Base-by-base conservation (phyloP, 2,888 invertebrate genomes). In the Molanna angustata region DNA sequence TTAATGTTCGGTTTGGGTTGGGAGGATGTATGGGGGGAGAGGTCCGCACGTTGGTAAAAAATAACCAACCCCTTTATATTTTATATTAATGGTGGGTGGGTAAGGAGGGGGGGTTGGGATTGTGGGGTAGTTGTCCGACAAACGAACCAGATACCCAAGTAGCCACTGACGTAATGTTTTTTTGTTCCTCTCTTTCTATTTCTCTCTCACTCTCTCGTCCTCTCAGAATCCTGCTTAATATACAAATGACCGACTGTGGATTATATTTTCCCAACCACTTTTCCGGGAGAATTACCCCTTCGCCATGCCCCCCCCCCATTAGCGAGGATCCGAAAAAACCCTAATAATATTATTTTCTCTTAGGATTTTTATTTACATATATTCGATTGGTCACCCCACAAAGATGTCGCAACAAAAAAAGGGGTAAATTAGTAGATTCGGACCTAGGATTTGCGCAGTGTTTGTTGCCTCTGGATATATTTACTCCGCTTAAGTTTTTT, bases 251-350 rank as follows among this genome's bases (percentile, higher is more conserved):
- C 55, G 46, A 45, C 55, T 43, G 47, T 47, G 51, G 55, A 55
- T 55, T 55, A 55, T 55, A 55, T 51, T 55, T 55, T 51, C 55
- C n/a, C 51, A 42, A 45, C 43, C 49, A 55, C 55, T 54, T 54
- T 54, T 54, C 50, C 47, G 44, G 41, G 35, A 45, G 49, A 47
- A 41, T 47, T 22, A 44, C 41, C 42, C 19, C 19, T n/a, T 35
- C 50, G 35, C 50, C 43, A 37, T 48, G 37, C 21, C 49, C 43
- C n/a, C 35, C 37, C 49, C 18, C 49, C 42, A 17, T 46, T 27
- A 40, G 32, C 31, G 39, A 45, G 20, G 16, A 20, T 20, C 14
- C 31, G 17, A 21, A n/a, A n/a, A n/a, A n/a, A 39, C 31, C 51
- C 45, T 32, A 21, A 18, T 7, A 1, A 39, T 21, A 39, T 33